A percentile compares a stretch with the other conserved stretches of the same genome.
These are phyloP conservation scores for Onychomys arenicola DNA, from an alignment of 2,797 vertebrate species.

Conservation along the genomic window DNA sequence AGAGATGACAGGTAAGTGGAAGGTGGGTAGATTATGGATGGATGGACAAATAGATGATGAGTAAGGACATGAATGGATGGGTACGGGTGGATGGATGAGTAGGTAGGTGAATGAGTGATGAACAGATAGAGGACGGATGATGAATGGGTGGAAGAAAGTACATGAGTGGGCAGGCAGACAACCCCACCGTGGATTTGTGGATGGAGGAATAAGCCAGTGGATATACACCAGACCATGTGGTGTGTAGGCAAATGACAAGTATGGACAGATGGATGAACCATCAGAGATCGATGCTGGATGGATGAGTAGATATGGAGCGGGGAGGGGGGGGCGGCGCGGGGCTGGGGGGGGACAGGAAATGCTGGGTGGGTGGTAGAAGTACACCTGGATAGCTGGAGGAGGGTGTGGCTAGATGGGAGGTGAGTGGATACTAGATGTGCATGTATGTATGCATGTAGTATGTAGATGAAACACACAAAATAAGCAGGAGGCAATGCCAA, in stretches of 20 bases:
- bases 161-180: not conserved
- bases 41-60: accelerated
- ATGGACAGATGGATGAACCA: not conserved
- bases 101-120: not conserved
- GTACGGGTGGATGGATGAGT: not conserved
- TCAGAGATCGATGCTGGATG: not conserved
- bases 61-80: not conserved
- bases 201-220: not conserved
- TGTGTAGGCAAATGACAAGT: not conserved
- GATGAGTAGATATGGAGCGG: not conserved
- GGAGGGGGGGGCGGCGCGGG: too few relatives aligned
- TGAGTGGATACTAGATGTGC: not conserved
- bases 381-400: not conserved
- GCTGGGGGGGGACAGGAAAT: not conserved
- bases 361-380: not conserved
- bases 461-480: not conserved
- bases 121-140: not conserved
- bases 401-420: too few relatives aligned
- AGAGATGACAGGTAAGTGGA: not conserved
- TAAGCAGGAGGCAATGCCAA: not conserved
- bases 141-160: not conserved
- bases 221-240: not conserved
- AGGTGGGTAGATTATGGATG: not conserved
- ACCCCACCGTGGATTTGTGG: not conserved
- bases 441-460: too few relatives aligned